phyloP scores from a whole-genome alignment of 2,113 vertebrate genomes.

The Arothron firmamentum region DNA sequence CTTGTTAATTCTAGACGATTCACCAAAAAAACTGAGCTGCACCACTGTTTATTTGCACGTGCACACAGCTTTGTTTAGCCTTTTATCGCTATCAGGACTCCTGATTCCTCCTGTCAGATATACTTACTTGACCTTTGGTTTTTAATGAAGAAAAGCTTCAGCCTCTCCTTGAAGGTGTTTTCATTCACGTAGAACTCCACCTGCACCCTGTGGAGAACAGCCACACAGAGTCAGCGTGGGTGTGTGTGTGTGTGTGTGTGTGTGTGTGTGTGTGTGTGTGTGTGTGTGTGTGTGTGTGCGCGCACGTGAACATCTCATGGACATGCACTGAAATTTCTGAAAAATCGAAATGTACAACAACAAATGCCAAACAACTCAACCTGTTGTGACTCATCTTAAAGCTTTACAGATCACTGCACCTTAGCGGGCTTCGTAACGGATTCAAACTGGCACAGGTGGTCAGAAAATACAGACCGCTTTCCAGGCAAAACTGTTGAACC shows the following conservation, averaged over 20 bases:
- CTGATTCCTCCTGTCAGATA: not conserved
- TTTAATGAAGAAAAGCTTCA: slow-evolving; percentile 99
- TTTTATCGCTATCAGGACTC: not conserved
- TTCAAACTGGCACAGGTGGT: not conserved
- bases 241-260: too few species aligned
- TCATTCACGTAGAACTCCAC: slow-evolving; percentile 99
- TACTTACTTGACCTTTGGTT: slow-evolving; percentile 99
- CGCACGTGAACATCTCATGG: not conserved
- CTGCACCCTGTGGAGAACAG: slow-evolving; percentile 82
- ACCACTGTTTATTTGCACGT: not conserved
- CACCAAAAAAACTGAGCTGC: slow-evolving; percentile 1
- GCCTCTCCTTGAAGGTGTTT: slow-evolving; percentile 97
- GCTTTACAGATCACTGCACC: not conserved
- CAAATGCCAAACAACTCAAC: not conserved
- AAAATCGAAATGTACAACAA: not conserved
- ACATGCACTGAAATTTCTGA: not conserved
- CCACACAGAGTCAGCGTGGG: slow-evolving; percentile 6
- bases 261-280: too few species aligned
- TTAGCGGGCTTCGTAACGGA: not conserved
- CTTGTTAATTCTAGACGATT: slow-evolving; percentile 7
- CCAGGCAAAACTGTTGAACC: not conserved
- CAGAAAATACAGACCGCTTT: not conserved
- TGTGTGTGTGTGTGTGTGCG: too few species aligned
- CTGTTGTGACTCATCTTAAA: not conserved
- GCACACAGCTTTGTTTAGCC: slow-evolving; percentile 14